These are phyloP conservation scores for Ellobium chinense DNA, from an alignment of 2,888 invertebrate genomes.

Conservation along the genomic window DNA sequence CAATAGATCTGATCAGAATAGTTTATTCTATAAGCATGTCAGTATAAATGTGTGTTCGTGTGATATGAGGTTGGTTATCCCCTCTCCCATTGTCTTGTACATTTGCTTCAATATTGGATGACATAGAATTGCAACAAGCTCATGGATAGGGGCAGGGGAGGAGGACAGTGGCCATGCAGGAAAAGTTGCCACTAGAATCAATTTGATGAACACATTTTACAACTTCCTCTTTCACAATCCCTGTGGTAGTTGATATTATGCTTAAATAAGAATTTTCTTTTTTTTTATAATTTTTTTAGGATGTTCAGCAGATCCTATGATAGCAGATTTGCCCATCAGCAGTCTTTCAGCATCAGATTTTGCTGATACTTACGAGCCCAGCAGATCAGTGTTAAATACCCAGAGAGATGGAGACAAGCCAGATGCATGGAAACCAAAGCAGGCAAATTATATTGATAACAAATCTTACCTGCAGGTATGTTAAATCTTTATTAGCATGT, in stretches of 20 bases:
- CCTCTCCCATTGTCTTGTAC: no score
- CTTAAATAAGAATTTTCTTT: not conserved
- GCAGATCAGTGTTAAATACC: conserved; percentile 23
- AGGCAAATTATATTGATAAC: not conserved
- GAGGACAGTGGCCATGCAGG: no score
- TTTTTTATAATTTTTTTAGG: not conserved
- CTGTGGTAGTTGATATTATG: no score
- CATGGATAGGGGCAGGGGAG: no score
- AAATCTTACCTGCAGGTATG: conserved; percentile 32
- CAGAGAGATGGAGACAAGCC: not conserved
- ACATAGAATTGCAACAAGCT: no score
- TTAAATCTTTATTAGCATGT: not conserved
- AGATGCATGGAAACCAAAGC: conserved; percentile 24
- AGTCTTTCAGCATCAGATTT: conserved; percentile 9
- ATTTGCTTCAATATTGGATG: no score
- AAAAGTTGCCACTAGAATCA: not conserved
- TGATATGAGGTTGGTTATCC: no score
- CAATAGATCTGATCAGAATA: no score
- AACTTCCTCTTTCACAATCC: no score
- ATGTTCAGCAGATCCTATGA: conserved; percentile 18
- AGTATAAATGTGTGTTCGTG: no score
- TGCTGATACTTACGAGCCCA: not conserved
- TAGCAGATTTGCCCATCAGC: not conserved
- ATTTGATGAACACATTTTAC: no score
- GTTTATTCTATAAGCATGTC: no score